A percentile compares a stretch with the other conserved stretches of the same genome.
Evolutionary conservation across 2,888 invertebrate species (phyloP).

Genomic region (Drosophila anceps): DNA sequence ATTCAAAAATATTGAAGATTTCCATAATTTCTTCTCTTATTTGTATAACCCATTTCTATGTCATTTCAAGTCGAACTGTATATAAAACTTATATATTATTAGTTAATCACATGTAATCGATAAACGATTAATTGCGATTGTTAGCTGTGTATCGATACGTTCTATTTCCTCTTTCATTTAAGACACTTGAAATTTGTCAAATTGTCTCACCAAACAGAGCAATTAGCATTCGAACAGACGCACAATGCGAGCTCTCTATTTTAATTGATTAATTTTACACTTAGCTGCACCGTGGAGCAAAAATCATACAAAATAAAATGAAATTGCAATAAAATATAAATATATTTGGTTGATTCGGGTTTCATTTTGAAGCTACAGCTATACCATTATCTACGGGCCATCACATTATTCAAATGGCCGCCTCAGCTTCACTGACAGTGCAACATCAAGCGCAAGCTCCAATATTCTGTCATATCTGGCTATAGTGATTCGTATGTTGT

Average conservation of each 20-base stretch:
- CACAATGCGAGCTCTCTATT: constrained; percentile 56
- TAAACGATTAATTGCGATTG: background rate
- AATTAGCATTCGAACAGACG: constrained; percentile 36
- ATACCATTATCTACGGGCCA: no score
- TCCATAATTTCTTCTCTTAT: no score
- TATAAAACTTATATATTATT: background rate
- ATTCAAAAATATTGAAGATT: background rate
- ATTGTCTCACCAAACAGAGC: background rate
- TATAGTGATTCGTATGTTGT: no score
- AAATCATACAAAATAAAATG: no score
- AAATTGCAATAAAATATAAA: no score
- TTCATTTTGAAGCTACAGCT: no score
- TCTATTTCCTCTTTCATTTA: background rate
- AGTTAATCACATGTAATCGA: background rate
- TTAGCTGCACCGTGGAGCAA: constrained; percentile 5
- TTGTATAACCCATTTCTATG: no score
- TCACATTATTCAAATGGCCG: no score
- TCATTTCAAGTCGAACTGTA: background rate
- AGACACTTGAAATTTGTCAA: background rate
- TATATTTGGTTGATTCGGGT: no score
- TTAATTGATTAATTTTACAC: constrained; percentile 62
- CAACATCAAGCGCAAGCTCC: no score
- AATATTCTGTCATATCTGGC: no score
- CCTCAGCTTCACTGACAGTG: no score
- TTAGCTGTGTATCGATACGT: background rate